These are phyloP conservation scores for Panulirus ornatus DNA, from an alignment of 1,140 invertebrate genomes.

Conservation along the genomic window DNA sequence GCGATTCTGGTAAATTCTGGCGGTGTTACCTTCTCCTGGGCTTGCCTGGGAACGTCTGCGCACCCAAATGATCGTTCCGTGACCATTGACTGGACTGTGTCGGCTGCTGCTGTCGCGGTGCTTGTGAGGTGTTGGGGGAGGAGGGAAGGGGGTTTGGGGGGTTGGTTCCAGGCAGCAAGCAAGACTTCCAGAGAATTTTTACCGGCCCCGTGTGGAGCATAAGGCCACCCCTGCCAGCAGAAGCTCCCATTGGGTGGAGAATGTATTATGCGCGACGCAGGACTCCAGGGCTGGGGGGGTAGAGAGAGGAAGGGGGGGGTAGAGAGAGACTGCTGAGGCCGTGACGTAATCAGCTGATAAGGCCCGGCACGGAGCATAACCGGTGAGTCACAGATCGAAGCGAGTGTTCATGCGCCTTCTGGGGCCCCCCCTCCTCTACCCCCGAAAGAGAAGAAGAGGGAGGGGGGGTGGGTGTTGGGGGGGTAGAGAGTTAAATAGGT, in stretches of 20 bases:
- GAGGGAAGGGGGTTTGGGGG: too few relatives aligned
- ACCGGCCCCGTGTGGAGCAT: constrained; percentile 13
- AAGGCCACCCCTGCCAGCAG: neutral
- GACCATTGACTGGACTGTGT: too few relatives aligned
- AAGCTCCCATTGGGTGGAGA: too few relatives aligned
- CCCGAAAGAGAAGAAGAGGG: neutral
- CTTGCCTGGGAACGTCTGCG: too few relatives aligned
- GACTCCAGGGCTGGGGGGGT: too few relatives aligned
- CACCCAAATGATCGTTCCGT: too few relatives aligned
- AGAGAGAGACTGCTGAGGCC: neutral
- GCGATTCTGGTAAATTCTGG: too few relatives aligned
- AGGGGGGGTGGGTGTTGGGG: neutral
- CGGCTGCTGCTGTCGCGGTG: too few relatives aligned
- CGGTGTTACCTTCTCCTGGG: too few relatives aligned
- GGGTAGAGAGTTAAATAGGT: neutral
- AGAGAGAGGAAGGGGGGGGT: neutral
- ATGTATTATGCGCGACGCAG: neutral
- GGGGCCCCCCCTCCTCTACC: constrained; percentile 30
- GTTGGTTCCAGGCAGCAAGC: too few relatives aligned
- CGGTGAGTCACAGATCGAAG: neutral
- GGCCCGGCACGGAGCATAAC: constrained; percentile 35
- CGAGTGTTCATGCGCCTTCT: constrained; percentile 32
- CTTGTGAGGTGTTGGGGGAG: too few relatives aligned
- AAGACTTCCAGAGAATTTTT: neutral
- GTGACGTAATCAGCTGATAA: constrained; percentile 30